Percentiles rank a stretch among this genome's conserved stretches.
Evolutionary conservation across 2,113 vertebrate species (phyloP).

Genomic region (Pristiophorus japonicus): DNA sequence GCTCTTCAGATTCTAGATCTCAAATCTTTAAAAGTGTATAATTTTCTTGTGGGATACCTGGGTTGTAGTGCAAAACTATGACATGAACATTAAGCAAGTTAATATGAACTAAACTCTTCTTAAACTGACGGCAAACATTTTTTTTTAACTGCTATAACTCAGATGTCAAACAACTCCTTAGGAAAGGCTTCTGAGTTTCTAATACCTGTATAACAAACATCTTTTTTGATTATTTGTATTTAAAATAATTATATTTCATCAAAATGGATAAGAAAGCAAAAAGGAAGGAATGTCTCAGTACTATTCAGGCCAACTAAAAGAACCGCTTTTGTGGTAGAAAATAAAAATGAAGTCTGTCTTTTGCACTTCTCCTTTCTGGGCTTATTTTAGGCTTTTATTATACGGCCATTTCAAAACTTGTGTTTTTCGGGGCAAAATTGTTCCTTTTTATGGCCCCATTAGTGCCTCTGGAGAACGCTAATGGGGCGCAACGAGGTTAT

Average conservation of each 20-base stretch:
- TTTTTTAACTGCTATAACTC: background rate
- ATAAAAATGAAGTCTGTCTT: too few species aligned
- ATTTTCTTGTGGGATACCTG: background rate
- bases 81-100: background rate
- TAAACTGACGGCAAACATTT: background rate
- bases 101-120: background rate
- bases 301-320: background rate
- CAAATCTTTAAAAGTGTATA: background rate
- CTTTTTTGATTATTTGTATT: background rate
- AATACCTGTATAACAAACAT: background rate
- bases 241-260: background rate
- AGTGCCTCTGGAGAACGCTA: too few species aligned
- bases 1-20: background rate
- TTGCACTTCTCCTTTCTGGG: too few species aligned
- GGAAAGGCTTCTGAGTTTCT: background rate
- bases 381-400: too few species aligned
- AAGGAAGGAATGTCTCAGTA: background rate
- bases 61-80: background rate
- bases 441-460: too few species aligned
- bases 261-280: background rate
- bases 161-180: background rate
- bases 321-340: too few species aligned
- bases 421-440: too few species aligned
- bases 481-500: too few species aligned
- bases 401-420: background rate